phyloP scores from a whole-genome alignment of 2,888 invertebrate species.

The Euspilapteryx auroguttella region DNA sequence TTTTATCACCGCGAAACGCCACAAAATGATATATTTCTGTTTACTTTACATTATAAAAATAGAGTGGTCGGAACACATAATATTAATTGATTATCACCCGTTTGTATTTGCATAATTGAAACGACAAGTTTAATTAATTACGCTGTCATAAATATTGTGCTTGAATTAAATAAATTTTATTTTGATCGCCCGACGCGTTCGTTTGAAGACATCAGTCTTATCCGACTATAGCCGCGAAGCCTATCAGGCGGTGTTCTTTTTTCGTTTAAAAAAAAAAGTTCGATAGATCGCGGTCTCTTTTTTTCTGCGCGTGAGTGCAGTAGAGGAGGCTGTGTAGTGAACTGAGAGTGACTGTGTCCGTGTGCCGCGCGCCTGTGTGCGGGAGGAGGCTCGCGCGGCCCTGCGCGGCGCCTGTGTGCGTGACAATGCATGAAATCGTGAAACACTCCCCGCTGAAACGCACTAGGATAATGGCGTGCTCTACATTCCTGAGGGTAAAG shows the following conservation, averaged over 20 bases:
- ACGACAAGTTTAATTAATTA: slow-evolving; percentile 54
- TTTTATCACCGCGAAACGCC: slow-evolving; percentile 38
- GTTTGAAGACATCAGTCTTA: slow-evolving; percentile 37
- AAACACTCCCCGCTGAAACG: slow-evolving; percentile 37
- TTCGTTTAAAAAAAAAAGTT: slow-evolving; percentile 52
- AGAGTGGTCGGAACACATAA: slow-evolving; percentile 43
- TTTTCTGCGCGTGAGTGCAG: slow-evolving; percentile 60
- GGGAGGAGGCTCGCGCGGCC: slow-evolving; percentile 40
- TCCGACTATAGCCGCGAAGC: slow-evolving; percentile 37
- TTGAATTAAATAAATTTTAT: slow-evolving; percentile 26
- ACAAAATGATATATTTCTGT: slow-evolving; percentile 43
- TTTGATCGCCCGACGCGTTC: slow-evolving; percentile 31
- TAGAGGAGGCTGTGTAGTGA: slow-evolving; percentile 53
- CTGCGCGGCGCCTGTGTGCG: neutral
- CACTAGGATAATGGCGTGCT: neutral
- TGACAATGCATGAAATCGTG: slow-evolving; percentile 11
- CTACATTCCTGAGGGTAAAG: slow-evolving; percentile 7
- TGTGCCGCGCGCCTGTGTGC: slow-evolving; percentile 30
- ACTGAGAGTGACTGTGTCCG: slow-evolving; percentile 57
- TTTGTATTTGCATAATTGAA: slow-evolving; percentile 55
- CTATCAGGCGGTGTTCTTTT: slow-evolving; percentile 35
- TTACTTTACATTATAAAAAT: slow-evolving; percentile 50
- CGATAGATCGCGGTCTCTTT: slow-evolving; percentile 57
- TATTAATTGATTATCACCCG: slow-evolving; percentile 51
- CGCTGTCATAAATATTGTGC: slow-evolving; percentile 45